These are phyloP conservation scores for Liposcelis brunnea DNA, from an alignment of 2,888 invertebrate species.

Conservation along the genomic window DNA sequence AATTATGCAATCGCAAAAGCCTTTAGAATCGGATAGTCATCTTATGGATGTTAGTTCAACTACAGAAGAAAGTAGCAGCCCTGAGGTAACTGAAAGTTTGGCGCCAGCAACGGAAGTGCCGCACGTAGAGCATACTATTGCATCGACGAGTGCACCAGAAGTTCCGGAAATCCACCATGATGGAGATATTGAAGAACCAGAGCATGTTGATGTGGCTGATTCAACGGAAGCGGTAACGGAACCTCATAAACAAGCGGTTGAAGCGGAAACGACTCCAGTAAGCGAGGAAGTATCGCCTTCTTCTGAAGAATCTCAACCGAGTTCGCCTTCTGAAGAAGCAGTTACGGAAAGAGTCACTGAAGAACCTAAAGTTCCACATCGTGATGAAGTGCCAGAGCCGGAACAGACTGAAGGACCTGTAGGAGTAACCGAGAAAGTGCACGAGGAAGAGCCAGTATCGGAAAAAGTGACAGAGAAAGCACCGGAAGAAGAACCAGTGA, in stretches of 20 bases:
- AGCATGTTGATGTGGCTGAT: too few relatives aligned
- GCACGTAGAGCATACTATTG: constrained; percentile 9
- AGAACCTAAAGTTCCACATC: constrained; percentile 13
- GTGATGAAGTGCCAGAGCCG: constrained; percentile 1
- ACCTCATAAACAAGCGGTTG: too few relatives aligned
- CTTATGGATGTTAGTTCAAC: constrained; percentile 23
- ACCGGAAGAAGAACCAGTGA: constrained; percentile 12
- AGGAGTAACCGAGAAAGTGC: too few relatives aligned
- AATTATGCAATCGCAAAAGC: not conserved
- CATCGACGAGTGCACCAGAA: constrained; percentile 11
- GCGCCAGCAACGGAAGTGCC: not conserved
- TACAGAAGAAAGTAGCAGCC: constrained; percentile 21
- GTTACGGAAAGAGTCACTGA: constrained; percentile 14
- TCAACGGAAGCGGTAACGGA: too few relatives aligned
- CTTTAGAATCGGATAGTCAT: not conserved
- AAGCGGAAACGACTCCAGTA: too few relatives aligned
- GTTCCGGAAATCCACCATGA: constrained; percentile 10
- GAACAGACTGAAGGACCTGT: constrained; percentile 6
- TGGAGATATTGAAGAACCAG: constrained; percentile 13
- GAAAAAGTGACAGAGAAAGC: constrained; percentile 10
- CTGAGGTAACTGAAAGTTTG: constrained; percentile 23
- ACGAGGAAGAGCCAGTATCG: constrained; percentile 14
- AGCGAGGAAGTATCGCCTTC: constrained; percentile 10
- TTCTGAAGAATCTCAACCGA: constrained; percentile 8
- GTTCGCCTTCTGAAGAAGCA: constrained; percentile 12